Conservation (phyloP, 1,140 invertebrate species). For the Drosophila pachea region DNA sequence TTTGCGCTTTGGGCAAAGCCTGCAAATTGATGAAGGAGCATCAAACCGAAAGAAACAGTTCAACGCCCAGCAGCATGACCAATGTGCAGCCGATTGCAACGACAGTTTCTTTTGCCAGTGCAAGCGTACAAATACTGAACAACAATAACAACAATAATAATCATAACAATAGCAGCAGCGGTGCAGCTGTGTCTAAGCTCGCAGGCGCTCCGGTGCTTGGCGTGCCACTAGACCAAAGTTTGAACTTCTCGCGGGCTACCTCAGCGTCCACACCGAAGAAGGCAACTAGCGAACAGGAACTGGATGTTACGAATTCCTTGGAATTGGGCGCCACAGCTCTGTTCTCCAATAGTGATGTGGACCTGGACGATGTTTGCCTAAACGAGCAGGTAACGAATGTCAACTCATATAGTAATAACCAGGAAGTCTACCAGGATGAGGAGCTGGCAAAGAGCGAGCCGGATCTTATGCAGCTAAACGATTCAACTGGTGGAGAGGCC, state of each 20-base stretch:
- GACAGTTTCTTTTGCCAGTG: constrained; percentile 22
- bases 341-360: constrained; percentile 94
- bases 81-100: constrained; percentile 66
- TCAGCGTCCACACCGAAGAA: constrained; percentile 62
- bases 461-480: constrained; percentile 69
- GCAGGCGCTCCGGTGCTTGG: neutral
- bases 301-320: constrained; percentile 79
- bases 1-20: constrained; percentile 93
- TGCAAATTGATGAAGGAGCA: constrained; percentile 91
- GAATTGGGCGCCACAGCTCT: constrained; percentile 85
- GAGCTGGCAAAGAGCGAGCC: constrained; percentile 78
- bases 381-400: constrained; percentile 84
- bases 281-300: constrained; percentile 64
- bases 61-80: constrained; percentile 72
- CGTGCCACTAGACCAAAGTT: constrained; percentile 25
- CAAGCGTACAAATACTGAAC: constrained; percentile 16
- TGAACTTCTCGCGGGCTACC: constrained; percentile 47
- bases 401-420: constrained; percentile 31
- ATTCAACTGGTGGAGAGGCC: constrained; percentile 22
- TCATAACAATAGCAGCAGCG: constrained; percentile 73
- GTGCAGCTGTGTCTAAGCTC: constrained; percentile 28
- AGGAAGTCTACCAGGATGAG: constrained; percentile 68
- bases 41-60: constrained; percentile 81
- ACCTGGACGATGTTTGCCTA: constrained; percentile 87
- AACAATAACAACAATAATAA: constrained; percentile 48